Evolutionary conservation across 2,888 invertebrate genomes (phyloP), one percentile per base, ranked within the genome.

Genomic region (Aproaerema taeniolella): DNA sequence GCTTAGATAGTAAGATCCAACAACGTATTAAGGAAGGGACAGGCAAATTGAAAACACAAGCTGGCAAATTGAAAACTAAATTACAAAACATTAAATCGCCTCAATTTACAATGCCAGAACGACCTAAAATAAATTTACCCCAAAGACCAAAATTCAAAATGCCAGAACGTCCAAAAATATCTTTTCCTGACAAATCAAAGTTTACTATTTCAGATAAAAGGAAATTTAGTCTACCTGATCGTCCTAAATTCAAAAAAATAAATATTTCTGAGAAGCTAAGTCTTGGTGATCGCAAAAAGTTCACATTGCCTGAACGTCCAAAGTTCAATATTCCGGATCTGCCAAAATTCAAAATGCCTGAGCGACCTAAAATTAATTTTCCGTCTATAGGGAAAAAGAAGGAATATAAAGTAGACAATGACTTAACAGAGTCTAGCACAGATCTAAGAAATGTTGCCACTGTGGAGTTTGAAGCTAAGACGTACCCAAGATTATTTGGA

Each of bases 401-500:
- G 48, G 81, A 80, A 43, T 57, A 69, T 30, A 81, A 78, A 53
- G 50, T 62, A 13, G 68, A 71, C 32, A 64, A 57, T 7, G 72
- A 52, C 58, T n/a, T n/a, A n/a, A 82, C 52, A 52, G 86, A 65
- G 64, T 83, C 74, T 10, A 70, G 64, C 42, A 60, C 55, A 36
- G 85, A 69, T 58, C 64, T 67, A 58, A 68, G 72, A 52, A 83
- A 87, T 40, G 79, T 83, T 25, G 83, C 88, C 38, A 89, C 88
- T 30, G 92, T 94, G 60, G 90, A 91, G 36, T 90, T 91, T 61
- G 93, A 93, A 70, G 91, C 93, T 48, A 90, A 91, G 53, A 95
- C 95, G 0, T 94, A 93, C 64, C 95, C 95, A 0, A 89, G 94
- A 53, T 88, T 95, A 49, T 91, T 92, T 55, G 72, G 68, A 42